These are phyloP conservation scores for Dolomedes plantarius DNA, from an alignment of 2,888 invertebrate genomes.

Conservation along the genomic window DNA sequence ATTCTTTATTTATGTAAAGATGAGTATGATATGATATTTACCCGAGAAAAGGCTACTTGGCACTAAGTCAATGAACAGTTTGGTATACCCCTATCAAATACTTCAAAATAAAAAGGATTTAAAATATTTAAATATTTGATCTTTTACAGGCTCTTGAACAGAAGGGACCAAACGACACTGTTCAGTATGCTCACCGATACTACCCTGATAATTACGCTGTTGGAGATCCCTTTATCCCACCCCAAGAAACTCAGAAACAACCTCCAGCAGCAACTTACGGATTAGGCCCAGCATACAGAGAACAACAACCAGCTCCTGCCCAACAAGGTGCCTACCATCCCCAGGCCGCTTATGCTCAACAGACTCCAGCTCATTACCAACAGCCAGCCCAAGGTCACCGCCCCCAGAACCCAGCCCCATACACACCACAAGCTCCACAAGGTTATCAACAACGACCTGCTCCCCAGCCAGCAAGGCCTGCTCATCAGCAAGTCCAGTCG, in stretches of 20 bases:
- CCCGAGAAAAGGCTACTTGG: too few relatives aligned
- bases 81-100: too few relatives aligned
- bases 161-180: conserved; percentile 75
- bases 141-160: conserved; percentile 70
- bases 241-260: conserved; percentile 51
- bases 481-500: not conserved
- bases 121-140: too few relatives aligned
- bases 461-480: conserved; percentile 6
- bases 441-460: conserved; percentile 17
- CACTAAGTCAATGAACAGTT: too few relatives aligned
- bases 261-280: conserved; percentile 67
- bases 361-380: conserved; percentile 41
- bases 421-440: conserved; percentile 3
- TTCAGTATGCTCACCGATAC: conserved; percentile 76
- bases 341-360: conserved; percentile 28
- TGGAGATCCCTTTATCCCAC: conserved; percentile 72
- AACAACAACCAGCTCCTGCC: conserved; percentile 47
- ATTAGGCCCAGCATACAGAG: conserved; percentile 60
- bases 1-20: too few relatives aligned
- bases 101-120: too few relatives aligned
- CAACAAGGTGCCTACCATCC: conserved; percentile 19
- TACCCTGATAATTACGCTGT: conserved; percentile 74
- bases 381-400: conserved; percentile 1
- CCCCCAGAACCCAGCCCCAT: conserved; percentile 23
- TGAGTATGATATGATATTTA: too few relatives aligned